These are phyloP conservation scores for Odobenus rosmarus DNA, from an alignment of 2,113 vertebrate genomes.

Conservation along the genomic window DNA sequence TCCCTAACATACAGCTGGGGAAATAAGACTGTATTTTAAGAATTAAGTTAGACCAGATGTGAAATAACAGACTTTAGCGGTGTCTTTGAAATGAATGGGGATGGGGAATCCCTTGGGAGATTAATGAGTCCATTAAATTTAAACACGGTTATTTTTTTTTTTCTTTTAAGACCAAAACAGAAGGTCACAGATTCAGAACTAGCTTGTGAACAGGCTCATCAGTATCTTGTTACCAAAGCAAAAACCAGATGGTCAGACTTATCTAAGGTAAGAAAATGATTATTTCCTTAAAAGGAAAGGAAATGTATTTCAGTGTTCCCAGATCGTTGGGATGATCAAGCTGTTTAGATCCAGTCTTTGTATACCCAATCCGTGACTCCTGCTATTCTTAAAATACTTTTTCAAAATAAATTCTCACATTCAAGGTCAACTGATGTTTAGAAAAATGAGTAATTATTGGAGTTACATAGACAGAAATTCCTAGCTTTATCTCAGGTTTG, in stretches of 20 bases:
- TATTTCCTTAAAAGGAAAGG: conserved; percentile 65
- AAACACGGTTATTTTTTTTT: conserved; percentile 65
- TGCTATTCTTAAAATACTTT: not conserved
- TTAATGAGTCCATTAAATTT: conserved; percentile 63
- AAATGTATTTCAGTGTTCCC: not conserved
- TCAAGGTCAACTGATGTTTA: not conserved
- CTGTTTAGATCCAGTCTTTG: not conserved
- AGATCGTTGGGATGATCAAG: not conserved
- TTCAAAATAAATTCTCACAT: not conserved
- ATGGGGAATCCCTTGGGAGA: conserved; percentile 64
- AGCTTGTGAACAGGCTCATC: conserved; percentile 89
- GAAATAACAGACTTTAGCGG: conserved; percentile 64
- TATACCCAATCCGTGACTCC: not conserved
- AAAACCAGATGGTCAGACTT: conserved; percentile 89
- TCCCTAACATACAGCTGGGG: conserved; percentile 71
- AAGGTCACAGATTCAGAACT: conserved; percentile 83
- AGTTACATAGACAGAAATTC: not conserved
- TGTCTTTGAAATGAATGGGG: conserved; percentile 62
- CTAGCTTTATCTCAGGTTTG: not conserved
- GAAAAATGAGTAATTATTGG: not conserved
- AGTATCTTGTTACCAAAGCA: conserved; percentile 88
- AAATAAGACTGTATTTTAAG: conserved; percentile 78
- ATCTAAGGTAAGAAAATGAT: conserved; percentile 85
- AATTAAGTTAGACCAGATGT: conserved; percentile 78
- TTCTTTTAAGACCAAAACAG: conserved; percentile 81